phyloP scores from a whole-genome alignment of 2,113 vertebrate species.

The Tupaia chinensis region DNA sequence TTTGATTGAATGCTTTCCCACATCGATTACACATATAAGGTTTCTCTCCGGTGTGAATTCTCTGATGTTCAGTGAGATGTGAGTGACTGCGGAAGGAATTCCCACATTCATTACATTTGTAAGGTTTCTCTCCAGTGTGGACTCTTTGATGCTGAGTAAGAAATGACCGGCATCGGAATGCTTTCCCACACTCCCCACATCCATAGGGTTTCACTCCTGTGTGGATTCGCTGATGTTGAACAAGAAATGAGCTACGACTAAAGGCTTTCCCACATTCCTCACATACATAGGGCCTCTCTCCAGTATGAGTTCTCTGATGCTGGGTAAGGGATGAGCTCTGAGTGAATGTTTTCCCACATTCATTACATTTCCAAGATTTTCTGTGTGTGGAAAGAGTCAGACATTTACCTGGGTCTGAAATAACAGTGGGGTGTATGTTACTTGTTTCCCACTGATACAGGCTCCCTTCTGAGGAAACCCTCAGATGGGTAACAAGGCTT shows the following conservation, averaged over 20 bases:
- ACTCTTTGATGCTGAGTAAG: slow-evolving; percentile 71
- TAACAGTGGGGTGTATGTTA: background rate
- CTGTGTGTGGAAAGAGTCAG: background rate
- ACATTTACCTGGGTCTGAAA: slow-evolving; percentile 33
- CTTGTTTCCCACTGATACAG: slow-evolving; percentile 52
- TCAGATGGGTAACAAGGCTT: slow-evolving; percentile 68
- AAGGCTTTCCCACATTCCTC: slow-evolving; percentile 69
- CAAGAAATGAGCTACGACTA: slow-evolving; percentile 58
- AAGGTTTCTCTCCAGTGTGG: slow-evolving; percentile 72
- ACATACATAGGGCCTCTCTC: slow-evolving; percentile 67
- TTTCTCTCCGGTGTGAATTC: slow-evolving; percentile 73
- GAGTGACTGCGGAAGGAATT: slow-evolving; percentile 60
- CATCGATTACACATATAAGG: slow-evolving; percentile 61
- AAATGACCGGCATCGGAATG: slow-evolving; percentile 69
- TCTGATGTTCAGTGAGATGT: slow-evolving; percentile 68
- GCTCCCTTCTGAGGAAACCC: slow-evolving; percentile 74
- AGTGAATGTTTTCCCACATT: slow-evolving; percentile 73
- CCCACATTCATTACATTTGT: slow-evolving; percentile 68
- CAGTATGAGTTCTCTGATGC: slow-evolving; percentile 75
- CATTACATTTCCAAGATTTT: slow-evolving; percentile 62
- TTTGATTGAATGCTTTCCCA: slow-evolving; percentile 68
- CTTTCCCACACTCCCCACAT: slow-evolving; percentile 59
- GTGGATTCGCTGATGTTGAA: slow-evolving; percentile 70
- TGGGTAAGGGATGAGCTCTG: slow-evolving; percentile 68
- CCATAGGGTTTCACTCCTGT: slow-evolving; percentile 54